These are phyloP conservation scores for Drosophila rufa DNA, from an alignment of 1,140 invertebrate species.

Conservation along the genomic window DNA sequence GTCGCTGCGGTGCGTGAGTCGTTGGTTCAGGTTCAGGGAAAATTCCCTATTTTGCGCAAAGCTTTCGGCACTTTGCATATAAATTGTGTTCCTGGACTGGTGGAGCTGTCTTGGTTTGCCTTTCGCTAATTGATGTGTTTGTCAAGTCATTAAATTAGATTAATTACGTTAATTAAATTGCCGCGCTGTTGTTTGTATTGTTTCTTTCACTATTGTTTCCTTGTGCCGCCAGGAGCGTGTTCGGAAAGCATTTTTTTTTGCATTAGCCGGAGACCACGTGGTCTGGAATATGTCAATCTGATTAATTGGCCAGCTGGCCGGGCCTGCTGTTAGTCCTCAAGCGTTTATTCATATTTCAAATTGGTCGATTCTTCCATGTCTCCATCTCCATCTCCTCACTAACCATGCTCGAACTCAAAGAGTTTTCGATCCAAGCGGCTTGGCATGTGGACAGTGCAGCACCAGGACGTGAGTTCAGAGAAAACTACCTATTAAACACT, in stretches of 20 bases:
- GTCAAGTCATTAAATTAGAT: slow-evolving; percentile 85
- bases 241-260: slow-evolving; percentile 11
- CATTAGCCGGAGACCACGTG: slow-evolving; percentile 9
- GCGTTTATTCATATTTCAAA: slow-evolving; percentile 43
- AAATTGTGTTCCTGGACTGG: slow-evolving; percentile 63
- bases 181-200: slow-evolving; percentile 32
- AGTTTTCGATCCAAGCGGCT: slow-evolving; percentile 27
- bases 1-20: slow-evolving; percentile 35
- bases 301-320: slow-evolving; percentile 60
- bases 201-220: slow-evolving; percentile 27
- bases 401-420: slow-evolving; percentile 6
- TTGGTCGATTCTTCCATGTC: slow-evolving; percentile 10
- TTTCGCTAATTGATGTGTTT: slow-evolving; percentile 83
- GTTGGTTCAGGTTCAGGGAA: slow-evolving; percentile 15
- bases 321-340: slow-evolving; percentile 40
- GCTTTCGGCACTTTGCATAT: slow-evolving; percentile 76
- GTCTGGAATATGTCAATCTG: slow-evolving; percentile 47
- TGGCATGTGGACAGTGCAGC: slow-evolving; percentile 33
- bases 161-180: slow-evolving; percentile 84
- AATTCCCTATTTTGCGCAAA: slow-evolving; percentile 52
- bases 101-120: slow-evolving; percentile 21
- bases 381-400: slow-evolving; percentile 2
- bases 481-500: slow-evolving; percentile 27
- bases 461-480: slow-evolving; percentile 44
- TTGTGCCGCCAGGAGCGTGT: neutral